These are phyloP conservation scores for Drosophila barbarae DNA, from an alignment of 2,888 invertebrate species.

Conservation along the genomic window DNA sequence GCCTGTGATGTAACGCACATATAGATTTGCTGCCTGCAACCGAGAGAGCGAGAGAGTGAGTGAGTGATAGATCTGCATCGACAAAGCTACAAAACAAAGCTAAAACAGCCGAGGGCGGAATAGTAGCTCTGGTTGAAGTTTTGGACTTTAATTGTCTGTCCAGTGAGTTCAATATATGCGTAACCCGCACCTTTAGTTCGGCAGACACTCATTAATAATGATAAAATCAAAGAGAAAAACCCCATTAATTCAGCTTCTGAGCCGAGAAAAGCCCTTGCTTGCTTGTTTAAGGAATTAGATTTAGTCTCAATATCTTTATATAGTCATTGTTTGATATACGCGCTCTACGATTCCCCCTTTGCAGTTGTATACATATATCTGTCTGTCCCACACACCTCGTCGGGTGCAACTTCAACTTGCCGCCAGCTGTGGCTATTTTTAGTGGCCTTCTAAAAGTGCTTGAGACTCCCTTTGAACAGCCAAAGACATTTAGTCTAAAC, in stretches of 20 bases:
- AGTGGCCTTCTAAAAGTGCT: conserved; percentile 47
- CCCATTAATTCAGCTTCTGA: background rate
- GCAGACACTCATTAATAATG: background rate
- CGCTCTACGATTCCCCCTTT: background rate
- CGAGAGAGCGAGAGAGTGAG: conserved; percentile 15
- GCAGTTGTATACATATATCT: conserved; percentile 3
- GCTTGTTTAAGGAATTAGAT: background rate
- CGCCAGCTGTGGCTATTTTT: conserved; percentile 63
- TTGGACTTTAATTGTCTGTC: background rate
- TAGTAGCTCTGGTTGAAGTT: conserved; percentile 1
- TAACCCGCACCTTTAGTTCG: background rate
- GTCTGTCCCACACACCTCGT: conserved; percentile 20
- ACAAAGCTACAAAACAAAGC: background rate
- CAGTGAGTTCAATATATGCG: background rate
- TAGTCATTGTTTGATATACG: background rate
- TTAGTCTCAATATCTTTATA: background rate
- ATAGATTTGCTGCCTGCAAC: conserved; percentile 39
- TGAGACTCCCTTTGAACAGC: conserved; percentile 26
- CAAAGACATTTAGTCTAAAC: background rate
- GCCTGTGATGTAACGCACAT: conserved; percentile 55
- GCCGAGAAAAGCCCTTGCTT: background rate
- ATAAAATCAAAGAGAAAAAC: background rate
- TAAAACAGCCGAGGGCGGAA: background rate
- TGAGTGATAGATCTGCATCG: conserved; percentile 27
- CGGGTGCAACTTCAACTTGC: conserved; percentile 53